Evolutionary conservation across 2,888 invertebrate genomes (phyloP), one percentile per base, ranked within the genome.

Genomic region (Spicauda simplicius): DNA sequence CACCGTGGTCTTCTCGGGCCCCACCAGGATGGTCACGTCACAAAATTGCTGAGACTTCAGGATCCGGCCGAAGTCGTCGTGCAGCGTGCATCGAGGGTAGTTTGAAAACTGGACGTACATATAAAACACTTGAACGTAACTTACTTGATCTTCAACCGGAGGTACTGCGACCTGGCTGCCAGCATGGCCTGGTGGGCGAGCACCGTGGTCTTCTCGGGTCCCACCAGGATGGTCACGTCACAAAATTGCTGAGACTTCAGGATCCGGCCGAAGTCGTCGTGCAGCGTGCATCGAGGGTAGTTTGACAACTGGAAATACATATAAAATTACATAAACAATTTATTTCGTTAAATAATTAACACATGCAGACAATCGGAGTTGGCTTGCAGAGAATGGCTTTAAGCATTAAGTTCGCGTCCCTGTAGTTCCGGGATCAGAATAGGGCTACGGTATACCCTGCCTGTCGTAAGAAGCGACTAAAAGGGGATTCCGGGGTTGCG

Each of bases 251-350:
- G 95, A n/a, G 96, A 96, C 77, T 95, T 96, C 63, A 98, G 92
- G 59, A 99, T 95, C 72, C 95, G 95, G 0, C 98, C 98, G 86
- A 97, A 98, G 90, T 99, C 99, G 76, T 98, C 98, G 84, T 98
- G 98, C 0, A 99, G 92, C 0, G 98, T 99, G 81, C 98, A 99
- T 77, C 98, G 98, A 0, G 99, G 99, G 86, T 98, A 98, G 81
- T 96, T 97, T 0, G 98, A 98, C 84, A 99, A 96, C 95, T 98
- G 94, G 0, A 30, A 30, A 7, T 30, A 59, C 16, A 14, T 7
- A 7, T 10, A 45, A 14, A 14, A 7, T n/a, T n/a, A n/a, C n/a
- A n/a, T n/a, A n/a, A n/a, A n/a, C n/a, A n/a, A n/a, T n/a, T n/a
- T n/a, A n/a, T n/a, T n/a, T n/a, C n/a, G n/a, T n/a, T n/a, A n/a